Conservation (phyloP, 1,140 invertebrate species). For the Sycophila sp. region DNA sequence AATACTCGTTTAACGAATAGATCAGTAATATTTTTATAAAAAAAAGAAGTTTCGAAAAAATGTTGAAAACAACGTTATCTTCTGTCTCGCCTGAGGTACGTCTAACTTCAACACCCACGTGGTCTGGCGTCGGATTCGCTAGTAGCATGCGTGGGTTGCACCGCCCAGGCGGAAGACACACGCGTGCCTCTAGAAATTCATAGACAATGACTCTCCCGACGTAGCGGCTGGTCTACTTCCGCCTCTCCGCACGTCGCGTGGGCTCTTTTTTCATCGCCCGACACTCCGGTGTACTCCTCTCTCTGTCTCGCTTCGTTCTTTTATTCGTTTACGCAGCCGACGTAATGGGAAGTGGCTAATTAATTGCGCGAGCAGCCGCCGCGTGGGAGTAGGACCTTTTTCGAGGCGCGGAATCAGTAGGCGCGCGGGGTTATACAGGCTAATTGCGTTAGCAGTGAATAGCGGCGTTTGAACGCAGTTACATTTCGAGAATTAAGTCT, state of each 20-base stretch:
- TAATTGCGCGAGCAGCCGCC: not conserved
- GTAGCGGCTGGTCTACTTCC: conserved; percentile 9
- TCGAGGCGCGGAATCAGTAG: not conserved
- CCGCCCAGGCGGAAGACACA: conserved; percentile 54
- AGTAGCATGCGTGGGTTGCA: not conserved
- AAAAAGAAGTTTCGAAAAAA: too few relatives aligned
- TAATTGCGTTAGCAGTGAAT: not conserved
- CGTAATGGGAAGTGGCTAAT: not conserved
- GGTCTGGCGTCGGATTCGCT: too few relatives aligned
- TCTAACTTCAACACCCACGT: conserved; percentile 11
- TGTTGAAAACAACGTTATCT: too few relatives aligned
- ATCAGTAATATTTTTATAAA: too few relatives aligned
- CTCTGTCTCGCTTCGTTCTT: not conserved
- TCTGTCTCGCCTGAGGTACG: too few relatives aligned
- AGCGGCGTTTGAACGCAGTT: not conserved
- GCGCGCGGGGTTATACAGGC: not conserved
- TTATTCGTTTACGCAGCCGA: not conserved
- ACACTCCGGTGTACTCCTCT: not conserved
- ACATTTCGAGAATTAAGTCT: not conserved
- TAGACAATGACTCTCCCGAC: conserved; percentile 46
- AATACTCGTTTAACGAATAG: too few relatives aligned
- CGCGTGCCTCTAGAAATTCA: conserved; percentile 45
- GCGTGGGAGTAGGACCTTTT: not conserved
- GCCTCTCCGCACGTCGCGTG: conserved; percentile 11
- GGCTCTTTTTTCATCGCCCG: not conserved